phyloP scores from a whole-genome alignment of 1,140 invertebrate species.

The Leptinotarsa lineolata region DNA sequence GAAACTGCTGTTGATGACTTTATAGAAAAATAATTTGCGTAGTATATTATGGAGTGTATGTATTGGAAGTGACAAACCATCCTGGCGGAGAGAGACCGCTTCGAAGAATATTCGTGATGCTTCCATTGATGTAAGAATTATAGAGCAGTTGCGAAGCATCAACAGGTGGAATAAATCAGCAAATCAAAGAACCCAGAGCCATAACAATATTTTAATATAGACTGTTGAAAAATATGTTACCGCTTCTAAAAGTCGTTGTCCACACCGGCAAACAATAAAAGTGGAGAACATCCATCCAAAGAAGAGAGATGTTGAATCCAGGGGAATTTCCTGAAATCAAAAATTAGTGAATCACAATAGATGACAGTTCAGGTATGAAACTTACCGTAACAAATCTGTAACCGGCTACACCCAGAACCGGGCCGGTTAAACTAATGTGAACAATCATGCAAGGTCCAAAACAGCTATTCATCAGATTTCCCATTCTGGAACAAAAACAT shows the following conservation, averaged over 20 bases:
- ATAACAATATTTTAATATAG: too few species aligned
- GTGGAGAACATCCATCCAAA: conserved; percentile 23
- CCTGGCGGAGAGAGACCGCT: too few species aligned
- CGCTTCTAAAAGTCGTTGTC: conserved; percentile 19
- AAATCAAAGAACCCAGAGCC: too few species aligned
- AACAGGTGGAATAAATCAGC: too few species aligned
- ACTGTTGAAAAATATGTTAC: neutral
- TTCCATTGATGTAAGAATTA: too few species aligned
- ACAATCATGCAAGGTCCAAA: conserved; percentile 26
- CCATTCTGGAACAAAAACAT: conserved; percentile 19
- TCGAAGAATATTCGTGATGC: too few species aligned
- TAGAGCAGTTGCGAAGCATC: too few species aligned
- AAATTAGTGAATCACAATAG: neutral
- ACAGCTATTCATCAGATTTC: neutral
- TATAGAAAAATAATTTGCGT: too few species aligned
- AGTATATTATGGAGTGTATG: too few species aligned
- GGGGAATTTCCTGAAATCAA: conserved; percentile 8
- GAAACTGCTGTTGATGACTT: too few species aligned
- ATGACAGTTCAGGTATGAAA: neutral
- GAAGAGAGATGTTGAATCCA: conserved; percentile 15
- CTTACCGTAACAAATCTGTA: conserved; percentile 22
- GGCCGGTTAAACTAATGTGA: conserved; percentile 20
- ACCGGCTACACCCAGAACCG: conserved; percentile 10
- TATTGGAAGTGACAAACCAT: too few species aligned
- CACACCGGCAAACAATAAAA: conserved; percentile 19